Evolutionary conservation across 2,113 vertebrate species (phyloP).

Genomic region (Sebastes fasciatus): DNA sequence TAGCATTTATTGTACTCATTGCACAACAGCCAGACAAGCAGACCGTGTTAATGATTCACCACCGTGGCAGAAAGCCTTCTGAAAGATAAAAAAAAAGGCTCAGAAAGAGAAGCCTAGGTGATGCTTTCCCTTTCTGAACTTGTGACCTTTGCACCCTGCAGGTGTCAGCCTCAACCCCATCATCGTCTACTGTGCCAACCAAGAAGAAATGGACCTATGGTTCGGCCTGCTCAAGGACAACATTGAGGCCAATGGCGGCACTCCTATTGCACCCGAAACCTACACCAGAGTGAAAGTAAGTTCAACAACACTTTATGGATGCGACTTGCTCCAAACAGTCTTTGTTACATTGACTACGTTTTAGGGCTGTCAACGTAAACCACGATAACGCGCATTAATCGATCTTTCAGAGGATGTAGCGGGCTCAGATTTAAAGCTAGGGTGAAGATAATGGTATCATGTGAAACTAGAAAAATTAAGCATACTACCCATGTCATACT

Average conservation of each 20-base stretch:
- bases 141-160: conserved; percentile 72
- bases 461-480: too few relatives aligned
- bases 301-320: not conserved
- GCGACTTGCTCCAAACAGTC: not conserved
- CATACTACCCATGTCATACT: too few relatives aligned
- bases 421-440: too few relatives aligned
- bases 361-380: too few relatives aligned
- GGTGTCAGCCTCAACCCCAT: conserved; percentile 92
- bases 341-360: too few relatives aligned
- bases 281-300: conserved; percentile 81
- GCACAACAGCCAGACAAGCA: conserved; percentile 19
- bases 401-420: too few relatives aligned
- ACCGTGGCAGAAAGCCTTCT: not conserved
- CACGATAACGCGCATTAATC: too few relatives aligned
- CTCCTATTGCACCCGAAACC: conserved; percentile 60
- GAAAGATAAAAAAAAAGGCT: not conserved
- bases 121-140: conserved; percentile 45
- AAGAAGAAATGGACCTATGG: conserved; percentile 90
- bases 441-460: too few relatives aligned
- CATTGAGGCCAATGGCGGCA: conserved; percentile 88
- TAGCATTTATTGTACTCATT: conserved; percentile 53
- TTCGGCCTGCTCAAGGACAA: conserved; percentile 92
- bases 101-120: conserved; percentile 18
- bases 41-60: conserved; percentile 30
- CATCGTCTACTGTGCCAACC: conserved; percentile 90